A percentile compares a stretch with the other conserved stretches of the same genome.
These are phyloP conservation scores for Etheostoma cragini DNA, from an alignment of 2,113 vertebrate species.

Conservation along the genomic window DNA sequence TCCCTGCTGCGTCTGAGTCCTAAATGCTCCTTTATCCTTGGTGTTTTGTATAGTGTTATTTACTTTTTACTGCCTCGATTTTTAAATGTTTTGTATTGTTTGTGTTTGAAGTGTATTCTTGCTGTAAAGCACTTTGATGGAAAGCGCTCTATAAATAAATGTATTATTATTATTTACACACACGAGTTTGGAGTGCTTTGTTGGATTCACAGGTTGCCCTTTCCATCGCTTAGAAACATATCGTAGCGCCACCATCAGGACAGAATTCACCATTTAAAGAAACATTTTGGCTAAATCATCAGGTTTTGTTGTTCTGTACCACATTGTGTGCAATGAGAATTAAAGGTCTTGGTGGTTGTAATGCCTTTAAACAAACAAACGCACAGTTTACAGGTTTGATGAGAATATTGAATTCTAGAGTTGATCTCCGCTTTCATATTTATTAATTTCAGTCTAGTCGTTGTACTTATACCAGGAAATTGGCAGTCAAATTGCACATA, in stretches of 20 bases:
- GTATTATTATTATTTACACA: no score
- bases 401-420: constrained; percentile 37
- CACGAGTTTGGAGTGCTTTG: no score
- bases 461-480: constrained; percentile 7
- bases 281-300: neutral
- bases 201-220: no score
- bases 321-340: constrained; percentile 1
- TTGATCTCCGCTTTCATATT: neutral
- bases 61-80: no score
- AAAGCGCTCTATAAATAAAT: no score
- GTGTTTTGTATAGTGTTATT: no score
- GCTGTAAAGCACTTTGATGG: no score
- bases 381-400: constrained; percentile 17
- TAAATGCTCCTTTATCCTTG: no score
- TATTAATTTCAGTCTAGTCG: constrained; percentile 6
- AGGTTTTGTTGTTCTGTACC: neutral
- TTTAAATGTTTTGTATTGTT: no score
- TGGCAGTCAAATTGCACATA: constrained; percentile 32
- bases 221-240: no score
- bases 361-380: constrained; percentile 12
- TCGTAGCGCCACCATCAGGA: neutral
- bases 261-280: neutral
- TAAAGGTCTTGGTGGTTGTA: constrained; percentile 2
- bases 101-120: no score
- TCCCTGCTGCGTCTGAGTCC: no score